Conservation (phyloP, 1,140 invertebrate species). For the Cotesia typhae region DNA sequence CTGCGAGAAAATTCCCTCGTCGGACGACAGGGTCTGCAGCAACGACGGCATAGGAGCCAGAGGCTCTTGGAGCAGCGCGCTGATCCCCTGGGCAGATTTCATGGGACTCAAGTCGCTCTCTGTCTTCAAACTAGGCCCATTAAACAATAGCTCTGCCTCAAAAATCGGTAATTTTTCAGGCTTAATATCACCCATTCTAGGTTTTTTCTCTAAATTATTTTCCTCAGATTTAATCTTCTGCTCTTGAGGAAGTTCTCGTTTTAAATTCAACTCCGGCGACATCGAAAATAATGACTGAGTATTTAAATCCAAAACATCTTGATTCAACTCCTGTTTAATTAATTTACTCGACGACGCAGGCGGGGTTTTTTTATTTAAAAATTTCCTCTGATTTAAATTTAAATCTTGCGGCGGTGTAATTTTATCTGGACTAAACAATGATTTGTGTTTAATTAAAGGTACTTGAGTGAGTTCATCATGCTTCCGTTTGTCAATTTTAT, state of each 20-base stretch:
- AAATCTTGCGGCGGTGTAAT: constrained; percentile 47
- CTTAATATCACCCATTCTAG: no score
- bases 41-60: constrained; percentile 55
- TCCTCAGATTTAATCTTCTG: no score
- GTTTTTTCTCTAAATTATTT: no score
- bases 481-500: constrained; percentile 48
- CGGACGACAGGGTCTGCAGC: constrained; percentile 43
- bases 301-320: constrained; percentile 44
- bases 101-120: constrained; percentile 52
- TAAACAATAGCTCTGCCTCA: not conserved
- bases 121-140: constrained; percentile 4
- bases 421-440: constrained; percentile 68
- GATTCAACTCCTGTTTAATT: constrained; percentile 47
- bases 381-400: constrained; percentile 35
- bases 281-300: constrained; percentile 50
- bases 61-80: constrained; percentile 57
- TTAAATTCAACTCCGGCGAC: constrained; percentile 50
- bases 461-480: constrained; percentile 42
- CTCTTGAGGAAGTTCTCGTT: constrained; percentile 10
- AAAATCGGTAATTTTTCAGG: not conserved
- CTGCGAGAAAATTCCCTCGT: constrained; percentile 28
- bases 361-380: constrained; percentile 34
- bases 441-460: constrained; percentile 50
- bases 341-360: constrained; percentile 36
- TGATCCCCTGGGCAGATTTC: constrained; percentile 62